A percentile compares a stretch with the other conserved stretches of the same genome.
phyloP scores from a whole-genome alignment of 2,113 vertebrate species.

The Hippocampus mohnikei region DNA sequence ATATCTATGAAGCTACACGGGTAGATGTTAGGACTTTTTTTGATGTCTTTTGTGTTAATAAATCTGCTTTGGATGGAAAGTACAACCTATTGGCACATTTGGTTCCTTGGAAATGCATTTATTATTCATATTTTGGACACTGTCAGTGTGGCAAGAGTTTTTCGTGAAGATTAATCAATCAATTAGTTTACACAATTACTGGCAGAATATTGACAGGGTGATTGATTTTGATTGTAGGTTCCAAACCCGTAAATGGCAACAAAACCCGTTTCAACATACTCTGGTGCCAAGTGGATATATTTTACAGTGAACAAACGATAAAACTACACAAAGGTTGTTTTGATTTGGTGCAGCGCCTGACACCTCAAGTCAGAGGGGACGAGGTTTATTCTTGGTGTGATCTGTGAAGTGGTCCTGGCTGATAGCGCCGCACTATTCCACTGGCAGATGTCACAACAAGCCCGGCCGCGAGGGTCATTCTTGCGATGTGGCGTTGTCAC shows the following conservation, averaged over 20 bases:
- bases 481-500: constrained; percentile 39
- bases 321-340: constrained; percentile 2
- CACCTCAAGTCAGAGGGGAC: constrained; percentile 55
- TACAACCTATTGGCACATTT: background rate
- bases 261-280: background rate
- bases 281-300: background rate
- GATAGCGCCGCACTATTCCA: constrained; percentile 53
- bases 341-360: constrained; percentile 18
- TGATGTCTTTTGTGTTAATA: background rate
- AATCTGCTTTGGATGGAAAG: background rate
- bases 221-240: background rate
- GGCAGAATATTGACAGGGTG: background rate
- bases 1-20: too few relatives aligned
- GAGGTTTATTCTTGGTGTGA: constrained; percentile 45
- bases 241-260: background rate
- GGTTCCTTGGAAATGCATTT: background rate
- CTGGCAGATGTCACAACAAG: constrained; percentile 61
- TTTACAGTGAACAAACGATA: background rate
- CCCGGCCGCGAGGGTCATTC: constrained; percentile 40
- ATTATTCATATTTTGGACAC: background rate
- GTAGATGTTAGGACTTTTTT: too few relatives aligned
- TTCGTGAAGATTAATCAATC: background rate
- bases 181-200: background rate
- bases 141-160: too few relatives aligned
- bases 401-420: constrained; percentile 46